Percentiles rank a stretch among this genome's conserved stretches.
phyloP scores from a whole-genome alignment of 2,888 invertebrate species.

The Junonia oenone region DNA sequence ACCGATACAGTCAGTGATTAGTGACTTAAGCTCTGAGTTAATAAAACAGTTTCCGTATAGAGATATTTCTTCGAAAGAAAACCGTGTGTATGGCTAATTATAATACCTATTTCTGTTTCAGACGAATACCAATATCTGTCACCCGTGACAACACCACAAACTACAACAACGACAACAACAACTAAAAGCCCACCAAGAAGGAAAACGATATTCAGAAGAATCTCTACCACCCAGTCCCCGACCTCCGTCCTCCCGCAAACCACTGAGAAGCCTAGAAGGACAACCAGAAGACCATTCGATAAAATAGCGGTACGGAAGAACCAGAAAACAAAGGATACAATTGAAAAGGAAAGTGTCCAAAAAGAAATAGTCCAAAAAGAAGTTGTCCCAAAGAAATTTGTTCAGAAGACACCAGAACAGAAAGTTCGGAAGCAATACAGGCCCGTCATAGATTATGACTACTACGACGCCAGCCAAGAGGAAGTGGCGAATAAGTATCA shows the following conservation, averaged over 20 bases:
- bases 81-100: no score
- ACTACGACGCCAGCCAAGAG: constrained; percentile 84
- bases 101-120: no score
- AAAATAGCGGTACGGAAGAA: constrained; percentile 36
- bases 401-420: constrained; percentile 14
- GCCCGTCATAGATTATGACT: constrained; percentile 80
- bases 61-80: no score
- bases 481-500: constrained; percentile 65
- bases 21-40: no score
- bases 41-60: no score
- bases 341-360: constrained; percentile 9
- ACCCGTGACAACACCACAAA: constrained; percentile 54
- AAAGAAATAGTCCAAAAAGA: constrained; percentile 15
- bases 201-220: constrained; percentile 56
- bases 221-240: constrained; percentile 53
- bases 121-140: constrained; percentile 70
- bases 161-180: constrained; percentile 34
- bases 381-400: constrained; percentile 6
- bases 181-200: constrained; percentile 43
- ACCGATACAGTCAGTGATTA: no score
- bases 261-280: constrained; percentile 34
- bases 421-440: constrained; percentile 35
- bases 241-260: constrained; percentile 34
- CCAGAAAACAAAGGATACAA: constrained; percentile 2
- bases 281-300: constrained; percentile 48